Percentiles rank a stretch among this genome's conserved stretches.
phyloP scores from a whole-genome alignment of 2,797 vertebrate genomes.

The Tiaroga cobitis region DNA sequence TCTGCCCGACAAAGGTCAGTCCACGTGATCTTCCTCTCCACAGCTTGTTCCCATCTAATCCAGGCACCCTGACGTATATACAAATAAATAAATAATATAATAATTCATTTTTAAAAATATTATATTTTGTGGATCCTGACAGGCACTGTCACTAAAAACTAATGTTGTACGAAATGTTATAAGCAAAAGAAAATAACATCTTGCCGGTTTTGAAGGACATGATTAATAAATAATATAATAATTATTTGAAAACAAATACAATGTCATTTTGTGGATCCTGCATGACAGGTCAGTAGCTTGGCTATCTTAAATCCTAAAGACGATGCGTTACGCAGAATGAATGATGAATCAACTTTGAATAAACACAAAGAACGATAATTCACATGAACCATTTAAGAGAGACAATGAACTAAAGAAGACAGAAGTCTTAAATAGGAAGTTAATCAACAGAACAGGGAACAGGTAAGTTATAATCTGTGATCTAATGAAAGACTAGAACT shows the following conservation, averaged over 20 bases:
- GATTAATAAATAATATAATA: neutral
- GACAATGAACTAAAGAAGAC: neutral
- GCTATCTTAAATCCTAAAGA: neutral
- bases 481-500: neutral
- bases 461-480: neutral
- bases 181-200: neutral
- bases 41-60: too few species aligned
- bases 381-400: neutral
- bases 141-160: too few species aligned
- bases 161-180: too few species aligned
- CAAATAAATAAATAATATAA: too few species aligned
- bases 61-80: too few species aligned
- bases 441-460: neutral
- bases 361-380: neutral
- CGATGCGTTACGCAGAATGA: neutral
- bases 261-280: too few species aligned
- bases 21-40: too few species aligned
- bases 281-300: too few species aligned
- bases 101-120: too few species aligned
- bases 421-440: neutral
- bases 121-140: neutral
- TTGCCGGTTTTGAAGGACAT: neutral
- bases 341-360: neutral
- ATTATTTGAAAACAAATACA: neutral
- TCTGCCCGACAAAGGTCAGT: too few species aligned